Base-by-base conservation (phyloP, 2,113 vertebrate genomes). In the Cairina moschata region DNA sequence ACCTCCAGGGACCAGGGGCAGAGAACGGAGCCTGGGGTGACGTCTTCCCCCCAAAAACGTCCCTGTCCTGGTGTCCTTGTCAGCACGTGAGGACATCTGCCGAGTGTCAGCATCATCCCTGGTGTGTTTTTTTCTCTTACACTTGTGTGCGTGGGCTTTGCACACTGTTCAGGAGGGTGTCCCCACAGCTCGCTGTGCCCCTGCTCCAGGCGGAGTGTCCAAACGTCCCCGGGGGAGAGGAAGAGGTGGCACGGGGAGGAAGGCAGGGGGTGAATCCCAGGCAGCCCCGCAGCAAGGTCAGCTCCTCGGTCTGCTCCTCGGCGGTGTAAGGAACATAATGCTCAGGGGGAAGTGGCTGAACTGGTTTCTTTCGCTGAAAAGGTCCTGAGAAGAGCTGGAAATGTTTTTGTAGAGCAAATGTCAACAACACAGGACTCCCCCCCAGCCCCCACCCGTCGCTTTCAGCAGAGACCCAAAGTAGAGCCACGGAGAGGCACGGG, bases 391-490 rank as follows among this genome's bases (percentile, higher is more conserved):
- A 95, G 95, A 96, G 88, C 73, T 96, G 83, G 73, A 95, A 97
- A 92, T 86, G 88, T 96, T 97, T 96, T 88, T 95, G 65, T 82
- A 88, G 93, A 88, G 92, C 76, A 95, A 96, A 95, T 88, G 96
- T 96, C 93, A 96, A 96, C 95, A 95, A n/a, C 14, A 62, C 83
- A 84, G 80, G 92, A 67, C 80, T 93, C 95, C 74, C 83, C 52
- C 59, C 60, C n/a, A n/a, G n/a, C n/a, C n/a, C n/a, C n/a, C n/a
- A n/a, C n/a, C 88, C 15, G 0, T 74, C 81, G 83, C 72, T 76
- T 81, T 25, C 88, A 86, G 65, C 88, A 80, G 65, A 95, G 83
- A 95, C 79, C 87, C 91, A 58, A 86, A 93, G 90, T 68, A 69
- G 83, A 95, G 26, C 82, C 90, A 25, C 0, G 26, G 83, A 81